Evolutionary conservation across 2,797 vertebrate genomes (phyloP), one percentile per base, ranked within the genome.

Genomic region (Neosilurus hyrtlii): DNA sequence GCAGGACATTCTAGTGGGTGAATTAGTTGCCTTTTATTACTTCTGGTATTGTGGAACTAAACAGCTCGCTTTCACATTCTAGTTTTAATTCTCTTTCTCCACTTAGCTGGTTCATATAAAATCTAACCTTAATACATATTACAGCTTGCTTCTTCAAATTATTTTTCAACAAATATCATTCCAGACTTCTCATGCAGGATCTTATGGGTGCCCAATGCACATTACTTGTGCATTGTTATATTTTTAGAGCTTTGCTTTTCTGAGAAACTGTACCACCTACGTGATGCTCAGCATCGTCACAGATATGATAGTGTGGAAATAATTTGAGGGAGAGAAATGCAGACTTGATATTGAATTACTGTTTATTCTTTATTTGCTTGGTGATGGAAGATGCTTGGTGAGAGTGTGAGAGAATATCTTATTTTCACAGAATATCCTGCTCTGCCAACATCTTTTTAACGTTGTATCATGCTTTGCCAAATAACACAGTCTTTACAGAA

Each of bases 241-340:
- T 86, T 85, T 74, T 84, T 87, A 88, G 82, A 83, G 71, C 68
- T 20, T 54, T 67, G 80, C 84, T 84, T 78, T 86, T 66, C 73
- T 76, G 72, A 78, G 83, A 57, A 78, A 80, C 80, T 63, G 72
- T 71, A 59, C 86, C 86, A 61, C 87, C 86, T 83, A 87, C 87
- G 77, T 70, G 12, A 79, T 81, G 72, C 20, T 79, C 70, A 61
- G 70, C 24, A 16, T 56, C 76, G 81, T 81, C 78, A 76, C 70
- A 83, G 77, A 54, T 86, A 71, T 84, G 76, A 83, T 79, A 76
- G 68, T 88, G 70, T 81, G 52, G 82, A 86, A 86, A 82, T 86
- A 75, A 85, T 79, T 84, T 86, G 79, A 85, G 81, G 63, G 56
- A 61, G 59, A 81, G 70, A 83, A 65, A 9, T 80, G 80, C 52